Percentiles rank a stretch among this genome's conserved stretches.
These are phyloP conservation scores for Myiopsitta monachus DNA, from an alignment of 2,113 vertebrate genomes.

Conservation along the genomic window DNA sequence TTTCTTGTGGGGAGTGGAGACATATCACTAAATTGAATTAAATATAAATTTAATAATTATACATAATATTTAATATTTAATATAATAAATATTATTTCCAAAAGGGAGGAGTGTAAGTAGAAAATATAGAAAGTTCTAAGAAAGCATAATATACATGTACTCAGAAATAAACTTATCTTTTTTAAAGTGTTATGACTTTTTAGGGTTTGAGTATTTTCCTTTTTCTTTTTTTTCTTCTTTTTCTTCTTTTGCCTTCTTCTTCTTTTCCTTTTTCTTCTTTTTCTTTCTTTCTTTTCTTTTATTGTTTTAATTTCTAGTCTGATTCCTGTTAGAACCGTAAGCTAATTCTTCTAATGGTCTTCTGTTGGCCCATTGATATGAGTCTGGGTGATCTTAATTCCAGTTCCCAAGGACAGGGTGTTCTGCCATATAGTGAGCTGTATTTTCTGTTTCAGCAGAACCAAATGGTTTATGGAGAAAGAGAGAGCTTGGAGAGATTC, in stretches of 20 bases:
- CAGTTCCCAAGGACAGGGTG: not conserved
- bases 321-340: slow-evolving; percentile 3
- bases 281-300: too few relatives aligned
- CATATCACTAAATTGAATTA: not conserved
- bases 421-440: not conserved
- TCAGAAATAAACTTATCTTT: not conserved
- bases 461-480: not conserved
- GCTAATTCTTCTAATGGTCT: slow-evolving; percentile 36
- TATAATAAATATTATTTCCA: not conserved
- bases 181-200: not conserved
- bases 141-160: not conserved
- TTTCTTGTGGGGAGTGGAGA: not conserved
- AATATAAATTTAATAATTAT: not conserved
- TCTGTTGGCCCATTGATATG: not conserved
- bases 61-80: not conserved
- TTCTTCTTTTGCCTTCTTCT: too few relatives aligned
- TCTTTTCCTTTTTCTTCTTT: accelerated
- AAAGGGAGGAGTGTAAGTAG: not conserved
- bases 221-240: not conserved
- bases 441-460: slow-evolving; percentile 7
- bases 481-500: not conserved
- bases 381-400: not conserved
- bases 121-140: not conserved
- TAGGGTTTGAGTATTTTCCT: not conserved
- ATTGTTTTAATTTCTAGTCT: not conserved